Evolutionary conservation across 2,797 vertebrate genomes (phyloP), one percentile per base, ranked within the genome.

Genomic region (Micrastur ruficollis): DNA sequence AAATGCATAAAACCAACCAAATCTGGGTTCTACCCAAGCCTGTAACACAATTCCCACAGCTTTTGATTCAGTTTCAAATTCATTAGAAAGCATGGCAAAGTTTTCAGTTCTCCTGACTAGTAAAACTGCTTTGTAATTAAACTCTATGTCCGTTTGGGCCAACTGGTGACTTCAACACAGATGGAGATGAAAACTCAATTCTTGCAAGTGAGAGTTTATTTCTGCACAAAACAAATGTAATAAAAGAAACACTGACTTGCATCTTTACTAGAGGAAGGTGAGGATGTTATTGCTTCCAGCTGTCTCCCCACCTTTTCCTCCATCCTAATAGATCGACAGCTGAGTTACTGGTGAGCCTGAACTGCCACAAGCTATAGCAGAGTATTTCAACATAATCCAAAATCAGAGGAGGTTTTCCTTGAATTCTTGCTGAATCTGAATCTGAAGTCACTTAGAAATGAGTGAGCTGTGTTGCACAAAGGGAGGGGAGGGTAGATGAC

Each of bases 171-270:
- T 71, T 68, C 36, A 89, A 18, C 29, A 61, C 8, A 73, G 40
- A 50, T 32, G 20, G 38, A 89, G 27, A 52, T 79, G 58, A 62
- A 84, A 89, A 66, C 5, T 76, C 36, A 50, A 6, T 73, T 84
- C 44, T 49, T 76, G 13, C 6, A n/a, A 87, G 5, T 21, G 1
- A 56, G 4, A 47, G 2, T 62, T 81, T 72, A 14, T 25, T 72
- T 20, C 22, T 55, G 32, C 12, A 59, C 23, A 55, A 73, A 93
- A 58, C 9, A 94, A 94, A 71, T 10, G 11, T 13, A 82, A 52
- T 62, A 72, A 88, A 80, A 81, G 8, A 59, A 71, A 40, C 0
- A 0, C 18, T 61, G 7, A 22, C 10, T 74, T 58, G 3, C 3
- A 50, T 23, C 12, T 87, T 58, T 46, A 22, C 31, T 67, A 49